These are phyloP conservation scores for Campaea margaritaria DNA, from an alignment of 2,888 invertebrate genomes.

Conservation along the genomic window DNA sequence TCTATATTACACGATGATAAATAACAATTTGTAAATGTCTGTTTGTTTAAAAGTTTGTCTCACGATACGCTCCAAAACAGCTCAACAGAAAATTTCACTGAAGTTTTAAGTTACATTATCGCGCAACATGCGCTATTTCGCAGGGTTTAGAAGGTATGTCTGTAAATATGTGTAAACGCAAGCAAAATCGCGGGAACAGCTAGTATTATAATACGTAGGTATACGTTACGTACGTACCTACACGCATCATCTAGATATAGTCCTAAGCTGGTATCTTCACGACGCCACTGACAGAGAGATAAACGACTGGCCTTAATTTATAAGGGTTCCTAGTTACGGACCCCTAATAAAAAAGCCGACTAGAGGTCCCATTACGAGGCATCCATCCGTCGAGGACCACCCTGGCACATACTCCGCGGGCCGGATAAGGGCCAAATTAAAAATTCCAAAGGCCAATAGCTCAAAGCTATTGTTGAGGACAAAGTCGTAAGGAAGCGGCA, in stretches of 20 bases:
- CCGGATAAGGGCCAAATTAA: slow-evolving; percentile 36
- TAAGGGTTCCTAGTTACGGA: slow-evolving; percentile 41
- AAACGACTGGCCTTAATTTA: slow-evolving; percentile 40
- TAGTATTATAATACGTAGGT: not conserved
- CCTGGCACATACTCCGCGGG: slow-evolving; percentile 15
- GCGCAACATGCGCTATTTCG: too few relatives aligned
- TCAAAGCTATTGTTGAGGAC: slow-evolving; percentile 30
- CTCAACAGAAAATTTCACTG: too few relatives aligned
- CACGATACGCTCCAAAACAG: too few relatives aligned
- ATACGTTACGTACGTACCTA: slow-evolving; percentile 1
- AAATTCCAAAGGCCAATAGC: slow-evolving; percentile 38
- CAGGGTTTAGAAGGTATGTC: too few relatives aligned
- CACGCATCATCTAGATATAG: not conserved
- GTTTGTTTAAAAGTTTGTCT: too few relatives aligned
- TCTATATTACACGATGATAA: too few relatives aligned
- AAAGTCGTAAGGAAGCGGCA: slow-evolving; percentile 17
- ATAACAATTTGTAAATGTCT: too few relatives aligned
- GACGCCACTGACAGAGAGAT: slow-evolving; percentile 36
- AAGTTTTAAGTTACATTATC: too few relatives aligned
- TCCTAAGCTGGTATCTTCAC: slow-evolving; percentile 27
- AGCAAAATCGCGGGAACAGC: too few relatives aligned
- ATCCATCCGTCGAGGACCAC: slow-evolving; percentile 25
- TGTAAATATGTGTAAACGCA: too few relatives aligned
- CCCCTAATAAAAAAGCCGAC: slow-evolving; percentile 42
- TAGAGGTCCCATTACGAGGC: slow-evolving; percentile 30